Percentiles rank a stretch among this genome's conserved stretches.
Conservation (phyloP, 2,888 invertebrate species). For the Odiellus spinosus region DNA sequence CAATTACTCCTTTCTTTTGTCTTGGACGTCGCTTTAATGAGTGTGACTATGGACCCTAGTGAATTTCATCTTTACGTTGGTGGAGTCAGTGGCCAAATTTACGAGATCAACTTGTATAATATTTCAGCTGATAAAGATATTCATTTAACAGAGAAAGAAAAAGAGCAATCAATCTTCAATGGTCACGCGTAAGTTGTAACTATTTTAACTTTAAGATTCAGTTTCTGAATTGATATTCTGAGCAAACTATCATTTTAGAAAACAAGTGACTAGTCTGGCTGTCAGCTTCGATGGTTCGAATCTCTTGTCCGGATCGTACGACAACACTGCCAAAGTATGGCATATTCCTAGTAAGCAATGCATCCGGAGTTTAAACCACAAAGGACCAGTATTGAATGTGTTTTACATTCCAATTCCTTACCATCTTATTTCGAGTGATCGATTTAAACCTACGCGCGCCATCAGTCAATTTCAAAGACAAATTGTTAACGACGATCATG, state of each 20-base stretch:
- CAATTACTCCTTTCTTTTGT: slow-evolving; percentile 52
- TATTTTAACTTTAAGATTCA: neutral
- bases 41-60: slow-evolving; percentile 49
- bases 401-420: too few relatives aligned
- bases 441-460: too few relatives aligned
- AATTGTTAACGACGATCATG: too few relatives aligned
- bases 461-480: too few relatives aligned
- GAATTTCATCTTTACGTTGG: slow-evolving; percentile 62
- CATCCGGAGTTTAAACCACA: slow-evolving; percentile 48
- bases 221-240: too few relatives aligned
- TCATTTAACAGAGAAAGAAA: too few relatives aligned
- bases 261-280: slow-evolving; percentile 49
- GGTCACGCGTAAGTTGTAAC: neutral
- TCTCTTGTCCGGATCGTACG: slow-evolving; percentile 58
- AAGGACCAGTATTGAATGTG: slow-evolving; percentile 34
- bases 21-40: slow-evolving; percentile 50
- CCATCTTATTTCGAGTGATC: too few relatives aligned
- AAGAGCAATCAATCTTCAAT: neutral
- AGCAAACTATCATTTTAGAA: too few relatives aligned
- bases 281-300: slow-evolving; percentile 52
- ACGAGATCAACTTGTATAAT: slow-evolving; percentile 44
- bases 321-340: slow-evolving; percentile 61
- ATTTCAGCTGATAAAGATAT: too few relatives aligned
- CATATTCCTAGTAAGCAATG: slow-evolving; percentile 59
- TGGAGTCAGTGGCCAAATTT: slow-evolving; percentile 49